These are phyloP conservation scores for Saturnia japonica DNA, from an alignment of 2,888 invertebrate species.

Conservation along the genomic window DNA sequence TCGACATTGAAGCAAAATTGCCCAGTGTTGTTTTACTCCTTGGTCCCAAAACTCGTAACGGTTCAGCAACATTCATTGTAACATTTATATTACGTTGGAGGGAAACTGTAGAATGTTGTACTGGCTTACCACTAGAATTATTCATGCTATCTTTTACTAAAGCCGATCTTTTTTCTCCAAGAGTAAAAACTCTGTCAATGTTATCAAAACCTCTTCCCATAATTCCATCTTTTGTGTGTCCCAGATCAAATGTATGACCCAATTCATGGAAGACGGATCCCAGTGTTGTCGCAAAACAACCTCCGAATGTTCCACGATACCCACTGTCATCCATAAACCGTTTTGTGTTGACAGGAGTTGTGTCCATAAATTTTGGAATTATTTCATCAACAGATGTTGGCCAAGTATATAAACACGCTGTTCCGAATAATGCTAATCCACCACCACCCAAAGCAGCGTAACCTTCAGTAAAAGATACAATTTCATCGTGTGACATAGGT, in stretches of 20 bases:
- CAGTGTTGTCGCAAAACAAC: slow-evolving; percentile 94
- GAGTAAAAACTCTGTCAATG: slow-evolving; percentile 89
- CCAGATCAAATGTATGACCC: slow-evolving; percentile 96
- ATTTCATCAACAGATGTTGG: slow-evolving; percentile 87
- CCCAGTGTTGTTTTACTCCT: slow-evolving; percentile 79
- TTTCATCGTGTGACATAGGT: slow-evolving; percentile 86
- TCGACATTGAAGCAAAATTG: slow-evolving; percentile 75
- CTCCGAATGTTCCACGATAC: slow-evolving; percentile 92
- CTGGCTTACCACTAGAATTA: slow-evolving; percentile 81
- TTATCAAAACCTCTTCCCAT: slow-evolving; percentile 96
- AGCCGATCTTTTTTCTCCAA: slow-evolving; percentile 76
- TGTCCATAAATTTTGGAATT: slow-evolving; percentile 73
- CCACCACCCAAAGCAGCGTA: slow-evolving; percentile 96
- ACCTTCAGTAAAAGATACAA: slow-evolving; percentile 86
- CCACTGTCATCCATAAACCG: slow-evolving; percentile 95
- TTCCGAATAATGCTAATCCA: slow-evolving; percentile 94
- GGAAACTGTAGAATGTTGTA: slow-evolving; percentile 83
- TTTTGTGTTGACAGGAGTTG: slow-evolving; percentile 85
- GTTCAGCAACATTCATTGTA: slow-evolving; percentile 83
- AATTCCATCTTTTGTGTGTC: slow-evolving; percentile 94
- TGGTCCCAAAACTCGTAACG: slow-evolving; percentile 73
- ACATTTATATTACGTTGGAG: slow-evolving; percentile 83
- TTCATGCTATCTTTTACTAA: slow-evolving; percentile 79
- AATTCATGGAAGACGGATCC: slow-evolving; percentile 97
- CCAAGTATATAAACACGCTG: slow-evolving; percentile 95